Evolutionary conservation across 2,888 invertebrate species (phyloP).

Genomic region (Melitaea athalia): DNA sequence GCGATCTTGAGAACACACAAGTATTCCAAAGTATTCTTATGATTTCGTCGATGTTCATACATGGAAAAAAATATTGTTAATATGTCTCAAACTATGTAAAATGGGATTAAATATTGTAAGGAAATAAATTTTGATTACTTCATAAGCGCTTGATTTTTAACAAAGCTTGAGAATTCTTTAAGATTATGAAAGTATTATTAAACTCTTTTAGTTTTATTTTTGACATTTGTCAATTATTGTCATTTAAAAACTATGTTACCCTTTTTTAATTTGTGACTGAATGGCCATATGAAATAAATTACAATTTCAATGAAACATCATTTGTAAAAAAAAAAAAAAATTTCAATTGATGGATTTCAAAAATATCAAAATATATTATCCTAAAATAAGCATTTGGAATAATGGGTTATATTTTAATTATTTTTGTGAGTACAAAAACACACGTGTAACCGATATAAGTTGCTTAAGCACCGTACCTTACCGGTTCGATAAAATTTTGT

Average conservation of each 20-base stretch:
- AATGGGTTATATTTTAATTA: too few relatives aligned
- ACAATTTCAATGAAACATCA: too few relatives aligned
- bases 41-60: constrained; percentile 8
- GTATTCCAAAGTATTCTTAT: constrained; percentile 22
- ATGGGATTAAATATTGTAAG: neutral
- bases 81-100: neutral
- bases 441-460: too few relatives aligned
- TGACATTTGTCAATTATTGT: constrained; percentile 1
- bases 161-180: constrained; percentile 13
- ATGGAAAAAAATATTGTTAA: neutral
- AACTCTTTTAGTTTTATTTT: constrained; percentile 2
- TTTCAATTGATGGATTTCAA: too few relatives aligned
- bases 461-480: too few relatives aligned
- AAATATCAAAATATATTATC: too few relatives aligned
- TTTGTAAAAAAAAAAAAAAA: too few relatives aligned
- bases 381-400: too few relatives aligned
- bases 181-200: neutral
- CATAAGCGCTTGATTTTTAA: neutral
- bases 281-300: constrained; percentile 9
- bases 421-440: too few relatives aligned
- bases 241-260: neutral
- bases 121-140: neutral
- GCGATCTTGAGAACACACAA: constrained; percentile 16
- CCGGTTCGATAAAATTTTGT: too few relatives aligned
- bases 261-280: neutral